Base-by-base conservation (phyloP, 2,888 invertebrate species). In the Siphlonurus alternatus region DNA sequence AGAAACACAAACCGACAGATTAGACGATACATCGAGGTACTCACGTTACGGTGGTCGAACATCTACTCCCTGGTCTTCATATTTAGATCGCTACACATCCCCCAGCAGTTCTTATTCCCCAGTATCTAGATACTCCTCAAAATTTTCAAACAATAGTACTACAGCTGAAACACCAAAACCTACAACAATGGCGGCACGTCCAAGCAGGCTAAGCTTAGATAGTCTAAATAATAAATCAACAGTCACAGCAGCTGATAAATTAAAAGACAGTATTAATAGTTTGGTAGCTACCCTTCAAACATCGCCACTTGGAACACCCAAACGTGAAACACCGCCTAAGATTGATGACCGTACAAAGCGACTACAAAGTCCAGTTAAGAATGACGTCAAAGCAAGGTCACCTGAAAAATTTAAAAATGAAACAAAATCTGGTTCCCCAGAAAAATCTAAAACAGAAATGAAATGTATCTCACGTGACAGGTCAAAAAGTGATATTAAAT, bases 1-100 rank as follows among this genome's bases (percentile, higher is more conserved):
- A 72, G 86, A 83, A 75, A 81, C 86, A 62, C 89, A 89, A 70
- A 85, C 86, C 0, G 88, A 89, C 71, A 78, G 85, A 63, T 71
- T 83, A 70, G 88, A 88, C 67, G 87, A 88, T 69, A 77, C 83
- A 0, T 83, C 87, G 1, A 79, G 86, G 68, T 79, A 80, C 61
- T 83, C 85, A 61, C 77, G 86, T 69, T 88, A 83, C 74, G 77
- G 76, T 3, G 23, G 60, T 20, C 76, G 75, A 66, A 78, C 81
- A 10, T 80, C 82, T n/a, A 80, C 82, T 2, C 82, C 84, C 65
- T 86, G 85, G 85, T 80, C 83, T 1, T 80, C 83, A 59, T 85
- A 83, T 71, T 75, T 85, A 54, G 76, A 76, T 64, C 74, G 75
- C 66, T 74, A 73, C 38, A 68, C 72, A 7, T 59, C 61, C 51